Conservation (phyloP, 1,140 invertebrate species). For the Neodiprion virginianus region DNA sequence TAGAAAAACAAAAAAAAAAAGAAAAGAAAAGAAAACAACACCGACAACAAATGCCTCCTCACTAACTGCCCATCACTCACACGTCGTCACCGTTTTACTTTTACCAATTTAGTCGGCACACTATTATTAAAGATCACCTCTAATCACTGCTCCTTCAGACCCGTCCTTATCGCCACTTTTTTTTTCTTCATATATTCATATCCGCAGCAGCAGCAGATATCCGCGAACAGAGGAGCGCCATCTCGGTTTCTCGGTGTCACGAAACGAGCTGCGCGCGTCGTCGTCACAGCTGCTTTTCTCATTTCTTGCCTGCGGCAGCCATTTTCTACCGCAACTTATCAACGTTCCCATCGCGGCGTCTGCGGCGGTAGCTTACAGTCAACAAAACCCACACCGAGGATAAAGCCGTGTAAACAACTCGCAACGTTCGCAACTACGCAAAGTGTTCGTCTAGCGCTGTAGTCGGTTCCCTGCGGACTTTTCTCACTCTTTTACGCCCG, state of each 20-base stretch:
- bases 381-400: neutral
- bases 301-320: neutral
- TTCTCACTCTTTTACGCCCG: too few relatives aligned
- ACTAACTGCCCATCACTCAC: neutral
- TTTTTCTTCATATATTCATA: conserved; percentile 47
- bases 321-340: neutral
- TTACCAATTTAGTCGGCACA: neutral
- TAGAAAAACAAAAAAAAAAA: neutral
- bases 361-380: neutral
- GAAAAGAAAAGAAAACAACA: conserved; percentile 6
- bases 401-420: too few relatives aligned
- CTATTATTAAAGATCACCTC: neutral
- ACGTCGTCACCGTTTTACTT: neutral
- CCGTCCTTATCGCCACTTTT: conserved; percentile 14
- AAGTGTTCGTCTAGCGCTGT: too few relatives aligned
- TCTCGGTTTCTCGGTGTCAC: conserved; percentile 40
- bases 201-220: conserved; percentile 44
- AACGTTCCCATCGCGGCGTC: neutral
- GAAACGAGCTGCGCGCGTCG: neutral
- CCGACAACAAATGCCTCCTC: neutral
- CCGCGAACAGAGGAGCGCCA: conserved; percentile 57
- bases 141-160: neutral
- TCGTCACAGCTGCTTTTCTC: neutral
- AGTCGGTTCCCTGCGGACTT: too few relatives aligned
- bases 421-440: too few relatives aligned